Percentiles rank a stretch among this genome's conserved stretches.
phyloP scores from a whole-genome alignment of 2,797 vertebrate species.

The Catamblyrhynchus diadema region DNA sequence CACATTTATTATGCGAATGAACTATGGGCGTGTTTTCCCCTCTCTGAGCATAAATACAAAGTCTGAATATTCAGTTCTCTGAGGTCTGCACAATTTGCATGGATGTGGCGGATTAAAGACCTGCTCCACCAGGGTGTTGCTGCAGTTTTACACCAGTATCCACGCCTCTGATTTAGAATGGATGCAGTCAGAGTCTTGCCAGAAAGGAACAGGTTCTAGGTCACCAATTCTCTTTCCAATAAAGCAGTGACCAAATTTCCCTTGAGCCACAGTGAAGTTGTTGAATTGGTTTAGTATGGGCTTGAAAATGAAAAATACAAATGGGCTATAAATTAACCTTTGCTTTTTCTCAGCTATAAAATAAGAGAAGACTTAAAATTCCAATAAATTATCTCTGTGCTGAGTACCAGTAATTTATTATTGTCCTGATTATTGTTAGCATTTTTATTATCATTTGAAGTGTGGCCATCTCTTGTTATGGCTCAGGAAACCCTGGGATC shows the following conservation, averaged over 20 bases:
- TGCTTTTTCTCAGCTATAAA: conserved; percentile 14
- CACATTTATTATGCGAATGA: conserved; percentile 72
- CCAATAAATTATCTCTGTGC: not conserved
- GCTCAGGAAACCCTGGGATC: not conserved
- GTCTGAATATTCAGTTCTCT: conserved; percentile 66
- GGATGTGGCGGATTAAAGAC: not conserved
- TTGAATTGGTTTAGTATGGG: not conserved
- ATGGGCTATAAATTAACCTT: not conserved
- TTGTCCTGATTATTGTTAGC: not conserved
- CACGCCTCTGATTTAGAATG: fast-evolving
- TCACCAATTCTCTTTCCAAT: not conserved
- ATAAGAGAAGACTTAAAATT: not conserved
- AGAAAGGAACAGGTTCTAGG: not conserved
- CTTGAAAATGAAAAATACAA: not conserved
- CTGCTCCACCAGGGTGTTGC: not conserved
- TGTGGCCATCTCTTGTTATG: not conserved
- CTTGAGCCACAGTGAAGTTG: not conserved
- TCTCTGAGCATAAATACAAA: conserved; percentile 69
- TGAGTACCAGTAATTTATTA: not conserved
- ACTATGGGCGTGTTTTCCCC: conserved; percentile 62
- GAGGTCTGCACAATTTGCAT: conserved; percentile 22
- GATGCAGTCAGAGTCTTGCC: not conserved
- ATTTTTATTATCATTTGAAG: conserved; percentile 3
- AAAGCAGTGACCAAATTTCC: not conserved
- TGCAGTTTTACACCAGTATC: conserved; percentile 1